Evolutionary conservation across 2,113 vertebrate genomes (phyloP).

Genomic region (Aramus guarauna): DNA sequence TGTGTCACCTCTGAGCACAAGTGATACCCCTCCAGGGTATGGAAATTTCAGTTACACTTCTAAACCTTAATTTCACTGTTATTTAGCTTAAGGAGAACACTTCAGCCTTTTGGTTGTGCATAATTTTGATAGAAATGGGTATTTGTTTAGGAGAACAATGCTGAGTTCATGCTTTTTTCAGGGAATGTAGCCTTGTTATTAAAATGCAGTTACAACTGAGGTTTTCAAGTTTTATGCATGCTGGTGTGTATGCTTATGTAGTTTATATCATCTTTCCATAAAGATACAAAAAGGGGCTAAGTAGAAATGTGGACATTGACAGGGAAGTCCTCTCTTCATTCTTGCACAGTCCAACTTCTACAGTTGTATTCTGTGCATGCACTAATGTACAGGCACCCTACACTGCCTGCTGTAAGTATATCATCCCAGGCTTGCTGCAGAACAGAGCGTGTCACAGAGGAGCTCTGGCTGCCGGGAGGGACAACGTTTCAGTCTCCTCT

Average conservation of each 20-base stretch:
- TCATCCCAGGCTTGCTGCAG: not conserved
- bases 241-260: not conserved
- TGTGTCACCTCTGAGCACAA: conserved; percentile 17
- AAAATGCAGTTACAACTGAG: not conserved
- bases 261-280: not conserved
- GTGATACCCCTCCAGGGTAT: not conserved
- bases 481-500: not conserved
- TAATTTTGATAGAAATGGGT: not conserved
- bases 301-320: not conserved
- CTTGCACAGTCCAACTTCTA: not conserved
- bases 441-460: accelerated
- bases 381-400: accelerated
- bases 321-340: not conserved
- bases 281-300: not conserved
- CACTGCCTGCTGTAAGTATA: not conserved
- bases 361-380: not conserved
- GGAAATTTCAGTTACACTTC: not conserved
- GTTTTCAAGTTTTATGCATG: not conserved
- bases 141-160: not conserved
- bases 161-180: not conserved
- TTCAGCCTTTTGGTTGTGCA: not conserved
- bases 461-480: not conserved
- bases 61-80: not conserved
- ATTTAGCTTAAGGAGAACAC: not conserved
- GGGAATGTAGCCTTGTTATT: not conserved